A percentile compares a stretch with the other conserved stretches of the same genome.
These are phyloP conservation scores for Laspeyria flexula DNA, from an alignment of 2,888 invertebrate species.

Conservation along the genomic window DNA sequence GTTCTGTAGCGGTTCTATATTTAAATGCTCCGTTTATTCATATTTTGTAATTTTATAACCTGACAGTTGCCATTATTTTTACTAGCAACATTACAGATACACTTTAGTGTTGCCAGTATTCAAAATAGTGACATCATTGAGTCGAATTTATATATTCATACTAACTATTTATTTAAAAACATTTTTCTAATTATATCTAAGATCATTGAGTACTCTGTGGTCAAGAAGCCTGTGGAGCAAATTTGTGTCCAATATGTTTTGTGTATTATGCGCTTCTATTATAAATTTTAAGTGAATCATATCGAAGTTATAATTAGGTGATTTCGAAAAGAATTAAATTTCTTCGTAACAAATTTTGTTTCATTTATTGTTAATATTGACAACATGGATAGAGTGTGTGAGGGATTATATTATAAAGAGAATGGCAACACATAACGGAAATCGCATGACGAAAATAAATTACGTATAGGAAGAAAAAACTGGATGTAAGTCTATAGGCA, in stretches of 20 bases:
- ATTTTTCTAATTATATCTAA: too few relatives aligned
- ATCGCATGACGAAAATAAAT: too few relatives aligned
- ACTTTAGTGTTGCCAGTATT: conserved; percentile 11
- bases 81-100: conserved; percentile 3
- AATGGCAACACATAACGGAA: too few relatives aligned
- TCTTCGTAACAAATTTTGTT: conserved; percentile 62
- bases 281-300: conserved; percentile 75
- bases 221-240: conserved; percentile 25
- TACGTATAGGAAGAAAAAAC: too few relatives aligned
- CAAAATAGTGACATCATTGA: conserved; percentile 2
- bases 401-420: too few relatives aligned
- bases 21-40: conserved; percentile 16
- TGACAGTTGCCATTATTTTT: neutral
- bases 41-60: conserved; percentile 43
- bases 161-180: neutral
- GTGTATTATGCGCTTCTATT: conserved; percentile 65
- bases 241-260: conserved; percentile 52
- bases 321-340: conserved; percentile 80
- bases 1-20: conserved; percentile 12
- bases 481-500: too few relatives aligned
- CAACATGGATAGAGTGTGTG: too few relatives aligned
- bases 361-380: conserved; percentile 11
- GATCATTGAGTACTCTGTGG: neutral
- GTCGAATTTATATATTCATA: conserved; percentile 2
- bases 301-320: conserved; percentile 81